Conservation (phyloP, 2,888 invertebrate species). For the Gnatocerus cornutus region DNA sequence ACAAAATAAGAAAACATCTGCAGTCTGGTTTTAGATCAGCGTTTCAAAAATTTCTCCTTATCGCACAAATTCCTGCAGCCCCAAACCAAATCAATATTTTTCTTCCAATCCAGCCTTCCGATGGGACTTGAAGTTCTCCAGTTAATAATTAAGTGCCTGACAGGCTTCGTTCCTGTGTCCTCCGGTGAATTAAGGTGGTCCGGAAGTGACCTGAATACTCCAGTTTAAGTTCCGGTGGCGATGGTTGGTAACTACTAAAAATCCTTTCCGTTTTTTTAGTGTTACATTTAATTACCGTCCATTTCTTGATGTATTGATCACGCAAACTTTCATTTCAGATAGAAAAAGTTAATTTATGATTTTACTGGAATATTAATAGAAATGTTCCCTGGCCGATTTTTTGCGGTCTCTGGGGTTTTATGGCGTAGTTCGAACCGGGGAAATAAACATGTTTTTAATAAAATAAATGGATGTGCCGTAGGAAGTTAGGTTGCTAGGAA, state of each 20-base stretch:
- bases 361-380: conserved; percentile 44
- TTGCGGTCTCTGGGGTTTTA: conserved; percentile 12
- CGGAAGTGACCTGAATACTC: conserved; percentile 47
- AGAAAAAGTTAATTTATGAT: conserved; percentile 38
- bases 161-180: conserved; percentile 15
- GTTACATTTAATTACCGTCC: not conserved
- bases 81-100: conserved; percentile 11
- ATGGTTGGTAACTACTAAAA: not conserved
- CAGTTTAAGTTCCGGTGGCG: conserved; percentile 38
- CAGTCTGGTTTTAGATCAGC: not conserved
- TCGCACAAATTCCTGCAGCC: not conserved
- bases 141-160: conserved; percentile 29
- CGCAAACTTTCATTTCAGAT: conserved; percentile 16
- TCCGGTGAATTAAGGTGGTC: conserved; percentile 33
- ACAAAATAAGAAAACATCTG: too few species aligned
- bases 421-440: conserved; percentile 11
- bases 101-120: not conserved
- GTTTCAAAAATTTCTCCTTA: not conserved
- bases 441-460: conserved; percentile 31
- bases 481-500: conserved; percentile 14
- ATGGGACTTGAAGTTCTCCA: conserved; percentile 2
- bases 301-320: conserved; percentile 39
- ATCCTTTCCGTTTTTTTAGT: conserved; percentile 2
- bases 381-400: conserved; percentile 8
- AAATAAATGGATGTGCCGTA: conserved; percentile 27